Evolutionary conservation across 1,140 invertebrate species (phyloP).

Genomic region (Musca vetustissima): DNA sequence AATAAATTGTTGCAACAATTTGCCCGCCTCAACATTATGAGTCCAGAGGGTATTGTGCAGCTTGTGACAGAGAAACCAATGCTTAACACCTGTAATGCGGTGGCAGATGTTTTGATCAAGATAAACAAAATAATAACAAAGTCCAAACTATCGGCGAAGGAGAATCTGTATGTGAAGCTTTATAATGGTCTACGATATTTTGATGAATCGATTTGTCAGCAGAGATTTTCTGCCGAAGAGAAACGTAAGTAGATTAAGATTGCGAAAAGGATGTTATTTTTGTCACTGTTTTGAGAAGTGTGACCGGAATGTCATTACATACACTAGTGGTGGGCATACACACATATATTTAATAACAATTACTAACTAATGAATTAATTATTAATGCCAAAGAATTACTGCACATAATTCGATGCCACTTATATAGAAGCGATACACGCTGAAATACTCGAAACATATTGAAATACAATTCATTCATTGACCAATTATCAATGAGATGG

Average conservation of each 20-base stretch:
- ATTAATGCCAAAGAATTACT: no score
- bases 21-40: conserved; percentile 44
- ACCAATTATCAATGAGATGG: no score
- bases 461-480: no score
- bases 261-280: no score
- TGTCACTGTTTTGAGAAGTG: no score
- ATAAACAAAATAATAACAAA: conserved; percentile 31
- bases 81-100: conserved; percentile 33
- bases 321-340: no score
- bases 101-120: conserved; percentile 35
- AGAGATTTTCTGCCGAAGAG: conserved; percentile 26
- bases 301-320: no score
- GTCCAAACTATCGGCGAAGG: conserved; percentile 32
- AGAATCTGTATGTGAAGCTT: conserved; percentile 45
- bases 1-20: conserved; percentile 47
- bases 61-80: conserved; percentile 39
- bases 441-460: no score
- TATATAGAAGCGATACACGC: no score
- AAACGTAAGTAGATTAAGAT: conserved; percentile 41
- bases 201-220: conserved; percentile 36
- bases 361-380: no score
- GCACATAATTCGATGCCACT: no score
- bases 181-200: conserved; percentile 37
- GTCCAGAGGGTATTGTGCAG: conserved; percentile 49
- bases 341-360: no score